A percentile compares a stretch with the other conserved stretches of the same genome.
Conservation (phyloP, 2,113 vertebrate species). For the Mobula hypostoma region DNA sequence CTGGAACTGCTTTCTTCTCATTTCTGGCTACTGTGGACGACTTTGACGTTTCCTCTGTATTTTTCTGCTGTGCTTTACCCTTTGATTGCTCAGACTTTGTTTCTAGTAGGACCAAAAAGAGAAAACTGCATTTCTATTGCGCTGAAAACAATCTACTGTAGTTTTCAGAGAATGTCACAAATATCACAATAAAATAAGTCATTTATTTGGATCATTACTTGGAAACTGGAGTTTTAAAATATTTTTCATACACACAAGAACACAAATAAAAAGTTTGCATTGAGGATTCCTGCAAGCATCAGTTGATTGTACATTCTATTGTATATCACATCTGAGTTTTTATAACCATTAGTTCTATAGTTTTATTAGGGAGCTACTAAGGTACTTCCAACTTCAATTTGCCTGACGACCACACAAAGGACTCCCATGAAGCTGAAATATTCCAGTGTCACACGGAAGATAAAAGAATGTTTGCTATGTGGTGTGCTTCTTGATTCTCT, state of each 20-base stretch:
- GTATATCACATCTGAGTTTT: not conserved
- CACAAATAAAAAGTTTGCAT: not conserved
- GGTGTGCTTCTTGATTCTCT: not conserved
- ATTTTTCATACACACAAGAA: not conserved
- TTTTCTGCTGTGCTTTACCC: conserved; percentile 34
- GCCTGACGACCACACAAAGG: not conserved
- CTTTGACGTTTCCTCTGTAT: conserved; percentile 46
- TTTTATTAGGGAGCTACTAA: not conserved
- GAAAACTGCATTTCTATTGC: not conserved
- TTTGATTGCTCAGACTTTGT: not conserved
- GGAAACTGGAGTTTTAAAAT: not conserved
- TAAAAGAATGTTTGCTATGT: not conserved
- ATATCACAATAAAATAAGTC: not conserved
- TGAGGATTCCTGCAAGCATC: not conserved
- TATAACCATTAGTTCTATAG: not conserved
- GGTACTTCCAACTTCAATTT: not conserved
- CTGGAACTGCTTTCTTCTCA: conserved; percentile 51
- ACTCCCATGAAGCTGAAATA: not conserved
- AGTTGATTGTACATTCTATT: not conserved
- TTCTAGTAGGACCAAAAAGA: not conserved
- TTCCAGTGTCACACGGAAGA: not conserved
- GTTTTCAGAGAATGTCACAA: not conserved
- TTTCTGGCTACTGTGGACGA: conserved; percentile 52
- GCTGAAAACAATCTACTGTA: not conserved
- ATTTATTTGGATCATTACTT: not conserved